phyloP scores from a whole-genome alignment of 2,888 invertebrate species.

The Drosophila austrosaltans region DNA sequence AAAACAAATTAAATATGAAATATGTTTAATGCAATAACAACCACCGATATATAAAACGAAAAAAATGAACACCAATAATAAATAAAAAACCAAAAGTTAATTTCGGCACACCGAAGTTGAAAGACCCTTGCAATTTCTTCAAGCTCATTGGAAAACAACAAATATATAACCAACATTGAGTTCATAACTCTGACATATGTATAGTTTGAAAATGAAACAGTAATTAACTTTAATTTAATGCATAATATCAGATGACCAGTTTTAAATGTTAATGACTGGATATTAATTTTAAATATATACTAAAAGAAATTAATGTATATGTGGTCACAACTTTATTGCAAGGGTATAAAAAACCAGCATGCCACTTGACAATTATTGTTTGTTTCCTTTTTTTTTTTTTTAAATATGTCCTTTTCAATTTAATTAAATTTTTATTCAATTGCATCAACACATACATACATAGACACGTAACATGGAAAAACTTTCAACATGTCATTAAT shows the following conservation, averaged over 20 bases:
- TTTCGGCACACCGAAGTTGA: not conserved
- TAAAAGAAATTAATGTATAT: not conserved
- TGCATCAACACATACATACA: constrained; percentile 15
- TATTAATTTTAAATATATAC: not conserved
- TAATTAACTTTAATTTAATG: no score
- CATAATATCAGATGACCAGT: no score
- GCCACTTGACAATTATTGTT: constrained; percentile 60
- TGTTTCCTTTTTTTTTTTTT: constrained; percentile 15
- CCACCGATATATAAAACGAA: constrained; percentile 61
- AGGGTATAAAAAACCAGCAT: constrained; percentile 8
- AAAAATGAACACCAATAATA: constrained; percentile 1
- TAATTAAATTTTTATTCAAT: constrained; percentile 45
- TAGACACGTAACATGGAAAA: constrained; percentile 18
- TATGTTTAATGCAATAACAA: constrained; percentile 53
- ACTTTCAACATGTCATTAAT: constrained; percentile 27
- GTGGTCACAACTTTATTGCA: constrained; percentile 1
- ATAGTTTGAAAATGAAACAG: no score
- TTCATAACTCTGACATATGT: no score
- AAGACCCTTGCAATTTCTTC: not conserved
- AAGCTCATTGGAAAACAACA: not conserved
- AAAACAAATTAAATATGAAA: constrained; percentile 8
- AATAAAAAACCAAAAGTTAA: not conserved
- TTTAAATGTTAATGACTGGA: no score
- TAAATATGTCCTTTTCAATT: constrained; percentile 51
- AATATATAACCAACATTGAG: no score